These are phyloP conservation scores for Leptopilina drosophilae DNA, from an alignment of 2,888 invertebrate genomes.

Conservation along the genomic window DNA sequence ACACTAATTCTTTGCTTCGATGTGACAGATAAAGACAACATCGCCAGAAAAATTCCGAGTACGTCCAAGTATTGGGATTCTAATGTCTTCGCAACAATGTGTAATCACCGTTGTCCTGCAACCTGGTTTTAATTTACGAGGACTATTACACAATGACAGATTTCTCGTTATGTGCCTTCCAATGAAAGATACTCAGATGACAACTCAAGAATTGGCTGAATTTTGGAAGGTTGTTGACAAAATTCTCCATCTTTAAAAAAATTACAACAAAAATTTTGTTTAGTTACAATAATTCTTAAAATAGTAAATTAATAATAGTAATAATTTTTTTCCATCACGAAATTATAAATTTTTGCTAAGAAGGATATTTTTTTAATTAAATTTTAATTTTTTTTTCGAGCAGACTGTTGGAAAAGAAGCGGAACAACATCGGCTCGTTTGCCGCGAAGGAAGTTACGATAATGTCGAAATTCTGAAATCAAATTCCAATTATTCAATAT, in stretches of 20 bases:
- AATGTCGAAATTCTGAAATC: slow-evolving; percentile 64
- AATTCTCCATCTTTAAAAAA: too few relatives aligned
- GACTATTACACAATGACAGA: slow-evolving; percentile 85
- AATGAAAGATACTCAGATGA: slow-evolving; percentile 79
- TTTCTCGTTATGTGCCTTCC: slow-evolving; percentile 92
- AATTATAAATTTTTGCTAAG: too few relatives aligned
- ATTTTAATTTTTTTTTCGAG: slow-evolving; percentile 38
- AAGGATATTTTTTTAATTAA: not conserved
- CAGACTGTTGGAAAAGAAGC: slow-evolving; percentile 79
- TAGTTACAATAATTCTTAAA: too few relatives aligned
- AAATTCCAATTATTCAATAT: slow-evolving; percentile 60
- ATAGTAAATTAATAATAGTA: too few relatives aligned
- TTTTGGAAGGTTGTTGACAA: slow-evolving; percentile 83
- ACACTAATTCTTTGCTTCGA: slow-evolving; percentile 17
- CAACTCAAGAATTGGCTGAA: slow-evolving; percentile 82
- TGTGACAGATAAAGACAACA: slow-evolving; percentile 91
- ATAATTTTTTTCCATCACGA: too few relatives aligned
- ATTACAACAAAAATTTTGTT: too few relatives aligned
- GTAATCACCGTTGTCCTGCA: slow-evolving; percentile 87
- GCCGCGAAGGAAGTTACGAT: slow-evolving; percentile 78
- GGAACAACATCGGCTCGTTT: slow-evolving; percentile 86
- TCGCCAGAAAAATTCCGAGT: slow-evolving; percentile 97
- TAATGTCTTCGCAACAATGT: slow-evolving; percentile 82
- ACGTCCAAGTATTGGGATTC: slow-evolving; percentile 89
- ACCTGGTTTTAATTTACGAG: slow-evolving; percentile 83